These are phyloP conservation scores for Sciaenops ocellatus DNA, from an alignment of 2,797 vertebrate genomes.

Conservation along the genomic window DNA sequence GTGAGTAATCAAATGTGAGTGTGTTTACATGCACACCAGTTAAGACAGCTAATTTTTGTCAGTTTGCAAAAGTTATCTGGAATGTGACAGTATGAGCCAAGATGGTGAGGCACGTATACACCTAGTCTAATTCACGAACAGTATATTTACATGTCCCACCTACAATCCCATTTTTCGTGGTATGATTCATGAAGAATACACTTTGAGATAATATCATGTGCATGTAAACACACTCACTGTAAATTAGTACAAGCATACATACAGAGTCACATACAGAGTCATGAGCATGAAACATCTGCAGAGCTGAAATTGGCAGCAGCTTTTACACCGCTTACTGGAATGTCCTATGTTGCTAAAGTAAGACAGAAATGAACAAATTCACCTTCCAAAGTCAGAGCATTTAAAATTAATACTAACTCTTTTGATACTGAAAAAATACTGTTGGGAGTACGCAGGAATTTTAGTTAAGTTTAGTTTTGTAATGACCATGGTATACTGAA, in stretches of 20 bases:
- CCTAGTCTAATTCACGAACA: constrained; percentile 2
- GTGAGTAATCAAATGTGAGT: constrained; percentile 9
- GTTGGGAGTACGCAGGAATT: background rate
- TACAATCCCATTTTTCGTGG: background rate
- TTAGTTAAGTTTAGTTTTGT: background rate
- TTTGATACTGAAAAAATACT: constrained; percentile 15
- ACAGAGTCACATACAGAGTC: background rate
- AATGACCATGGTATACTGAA: background rate
- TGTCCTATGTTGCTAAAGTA: constrained; percentile 12
- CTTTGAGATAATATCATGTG: constrained; percentile 1
- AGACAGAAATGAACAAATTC: constrained; percentile 16
- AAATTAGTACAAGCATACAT: constrained; percentile 8
- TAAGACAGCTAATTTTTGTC: constrained; percentile 3
- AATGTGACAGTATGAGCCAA: constrained; percentile 41
- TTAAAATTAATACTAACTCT: constrained; percentile 21
- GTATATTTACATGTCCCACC: constrained; percentile 40
- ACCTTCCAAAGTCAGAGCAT: constrained; percentile 24
- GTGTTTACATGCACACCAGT: constrained; percentile 44
- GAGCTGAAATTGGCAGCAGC: constrained; percentile 11
- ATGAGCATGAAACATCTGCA: constrained; percentile 4
- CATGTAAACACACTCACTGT: constrained; percentile 44
- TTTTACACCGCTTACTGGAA: constrained; percentile 32
- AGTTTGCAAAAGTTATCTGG: constrained; percentile 7
- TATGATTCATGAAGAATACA: constrained; percentile 8
- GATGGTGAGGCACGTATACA: constrained; percentile 18